Base-by-base conservation (phyloP, 2,113 vertebrate genomes). In the Ranitomeya variabilis region DNA sequence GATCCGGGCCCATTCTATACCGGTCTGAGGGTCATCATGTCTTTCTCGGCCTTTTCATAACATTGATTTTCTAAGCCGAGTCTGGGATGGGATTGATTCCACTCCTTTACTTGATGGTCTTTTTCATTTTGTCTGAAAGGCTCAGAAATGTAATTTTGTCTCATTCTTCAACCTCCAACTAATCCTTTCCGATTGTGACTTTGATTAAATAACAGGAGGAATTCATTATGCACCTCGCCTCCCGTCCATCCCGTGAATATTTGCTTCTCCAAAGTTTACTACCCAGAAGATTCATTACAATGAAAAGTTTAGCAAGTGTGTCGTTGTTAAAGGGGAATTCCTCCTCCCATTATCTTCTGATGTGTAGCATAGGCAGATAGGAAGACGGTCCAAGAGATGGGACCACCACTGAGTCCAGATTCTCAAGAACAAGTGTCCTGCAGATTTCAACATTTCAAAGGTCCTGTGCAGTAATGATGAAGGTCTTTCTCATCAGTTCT, bases 81-180 rank as follows among this genome's bases (percentile, higher is more conserved):
- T 5, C 85, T 4, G 26, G 57, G 54, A 21, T 21, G 84, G 18
- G 19, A 86, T 86, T 77, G 84, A 86, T 86, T 64, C 31, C 21
- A 54, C 71, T 57, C 45, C 51, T 76, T 45, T 79, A n/a, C 59
- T 54, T 54, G 54, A 86, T 78, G 8, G 59, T 79, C 73, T 66
- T 77, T 79, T 86, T 79, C 71, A 64, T 86, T 86, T 64, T 78
- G 73, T 86, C 59, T 86, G 85, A 52, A 86, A 86, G 59, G 59
- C 85, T 86, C 73, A 62, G 85, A 86, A 21, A 86, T 86, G 51
- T 64, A 62, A 86, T 86, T 86, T 86, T 79, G 74, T 52, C 21
- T 86, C 74, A 52, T 86, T 86, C 85, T 79, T 86, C 45, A 69
- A 26, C 64, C 31, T 79, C 15, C 18, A 26, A 45, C 31, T 64